A percentile compares a stretch with the other conserved stretches of the same genome.
These are phyloP conservation scores for Otus sunia DNA, from an alignment of 2,113 vertebrate species.

Conservation along the genomic window DNA sequence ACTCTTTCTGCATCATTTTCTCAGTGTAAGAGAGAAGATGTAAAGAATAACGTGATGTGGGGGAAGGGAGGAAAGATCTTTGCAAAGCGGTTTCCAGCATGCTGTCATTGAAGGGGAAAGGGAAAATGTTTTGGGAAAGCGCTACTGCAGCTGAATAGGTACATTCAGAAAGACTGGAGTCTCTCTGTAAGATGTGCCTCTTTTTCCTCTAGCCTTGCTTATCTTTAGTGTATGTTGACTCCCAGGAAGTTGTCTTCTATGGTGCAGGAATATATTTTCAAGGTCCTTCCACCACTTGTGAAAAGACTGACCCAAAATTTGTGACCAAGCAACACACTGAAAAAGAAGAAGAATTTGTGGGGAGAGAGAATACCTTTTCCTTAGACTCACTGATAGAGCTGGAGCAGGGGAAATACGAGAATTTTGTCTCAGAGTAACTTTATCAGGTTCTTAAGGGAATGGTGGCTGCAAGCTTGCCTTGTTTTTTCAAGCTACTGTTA, in stretches of 20 bases:
- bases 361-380: background rate
- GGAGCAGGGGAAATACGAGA: background rate
- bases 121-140: background rate
- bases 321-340: background rate
- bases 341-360: background rate
- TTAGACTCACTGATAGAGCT: background rate
- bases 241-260: background rate
- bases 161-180: background rate
- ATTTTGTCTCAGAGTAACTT: background rate
- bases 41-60: background rate
- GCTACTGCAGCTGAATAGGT: background rate
- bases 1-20: slow-evolving; percentile 4
- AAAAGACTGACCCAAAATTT: background rate
- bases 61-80: background rate
- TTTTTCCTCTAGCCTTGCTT: background rate
- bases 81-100: background rate
- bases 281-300: background rate
- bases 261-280: background rate
- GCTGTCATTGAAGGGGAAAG: background rate
- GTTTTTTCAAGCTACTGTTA: background rate
- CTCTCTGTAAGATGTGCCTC: background rate
- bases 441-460: background rate
- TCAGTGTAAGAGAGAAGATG: slow-evolving; percentile 23
- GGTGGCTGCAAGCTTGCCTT: background rate
- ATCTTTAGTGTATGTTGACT: background rate